Evolutionary conservation across 1,140 invertebrate species (phyloP).

Genomic region (Phenacoccus solenopsis): DNA sequence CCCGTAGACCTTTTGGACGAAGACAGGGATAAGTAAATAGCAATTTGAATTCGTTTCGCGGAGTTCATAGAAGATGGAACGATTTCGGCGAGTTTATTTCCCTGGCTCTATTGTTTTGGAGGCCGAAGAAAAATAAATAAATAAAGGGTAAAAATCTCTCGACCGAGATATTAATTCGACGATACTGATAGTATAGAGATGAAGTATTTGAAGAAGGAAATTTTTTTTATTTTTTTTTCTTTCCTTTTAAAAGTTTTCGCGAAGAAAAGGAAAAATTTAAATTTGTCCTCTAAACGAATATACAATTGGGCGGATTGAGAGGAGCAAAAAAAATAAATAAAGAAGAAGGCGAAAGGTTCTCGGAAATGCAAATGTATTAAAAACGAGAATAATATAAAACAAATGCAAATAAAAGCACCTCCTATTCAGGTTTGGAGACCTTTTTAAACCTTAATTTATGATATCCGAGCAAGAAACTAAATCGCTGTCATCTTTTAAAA

Average conservation of each 20-base stretch:
- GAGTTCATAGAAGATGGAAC: too few species aligned
- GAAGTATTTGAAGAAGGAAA: background rate
- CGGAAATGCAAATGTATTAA: conserved; percentile 2
- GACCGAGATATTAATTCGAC: background rate
- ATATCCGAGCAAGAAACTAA: conserved; percentile 1
- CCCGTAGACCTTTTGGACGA: too few species aligned
- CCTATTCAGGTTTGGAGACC: background rate
- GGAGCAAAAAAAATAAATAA: background rate
- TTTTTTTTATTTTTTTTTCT: too few species aligned
- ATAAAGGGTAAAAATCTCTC: background rate
- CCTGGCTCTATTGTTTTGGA: too few species aligned
- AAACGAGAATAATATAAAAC: background rate
- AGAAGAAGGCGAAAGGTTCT: background rate
- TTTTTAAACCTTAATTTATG: conserved; percentile 2
- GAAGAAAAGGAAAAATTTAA: background rate
- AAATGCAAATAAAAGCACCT: background rate
- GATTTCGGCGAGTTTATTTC: too few species aligned
- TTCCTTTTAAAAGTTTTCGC: too few species aligned
- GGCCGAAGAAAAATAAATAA: too few species aligned
- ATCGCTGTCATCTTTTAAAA: background rate
- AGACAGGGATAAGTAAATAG: too few species aligned
- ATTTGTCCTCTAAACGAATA: background rate
- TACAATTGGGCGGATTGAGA: background rate
- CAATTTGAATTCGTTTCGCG: too few species aligned
- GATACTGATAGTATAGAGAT: background rate